A percentile compares a stretch with the other conserved stretches of the same genome.
phyloP scores from a whole-genome alignment of 2,113 vertebrate genomes.

The Thalassarche chlororhynchos region DNA sequence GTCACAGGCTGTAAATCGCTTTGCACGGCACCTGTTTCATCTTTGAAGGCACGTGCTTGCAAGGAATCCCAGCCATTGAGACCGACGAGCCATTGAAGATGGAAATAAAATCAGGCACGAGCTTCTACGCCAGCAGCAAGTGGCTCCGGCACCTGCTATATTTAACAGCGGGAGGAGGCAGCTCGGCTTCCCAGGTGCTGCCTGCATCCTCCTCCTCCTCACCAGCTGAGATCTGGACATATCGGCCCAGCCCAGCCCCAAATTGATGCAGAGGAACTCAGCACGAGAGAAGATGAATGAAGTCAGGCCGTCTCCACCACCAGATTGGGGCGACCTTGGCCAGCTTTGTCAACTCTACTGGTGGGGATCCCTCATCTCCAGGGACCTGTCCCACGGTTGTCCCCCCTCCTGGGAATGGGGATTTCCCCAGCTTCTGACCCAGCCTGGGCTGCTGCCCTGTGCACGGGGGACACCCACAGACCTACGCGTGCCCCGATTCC shows the following conservation, averaged over 20 bases:
- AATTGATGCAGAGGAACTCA: background rate
- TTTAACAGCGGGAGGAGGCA: background rate
- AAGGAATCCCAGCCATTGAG: background rate
- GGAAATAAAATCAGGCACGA: background rate
- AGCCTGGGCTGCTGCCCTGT: background rate
- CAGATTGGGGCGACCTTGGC: background rate
- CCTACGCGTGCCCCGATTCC: fast-evolving
- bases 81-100: fast-evolving
- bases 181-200: background rate
- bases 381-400: background rate
- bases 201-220: background rate
- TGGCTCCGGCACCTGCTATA: background rate
- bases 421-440: background rate
- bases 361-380: background rate
- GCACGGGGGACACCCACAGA: background rate
- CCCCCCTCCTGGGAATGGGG: background rate
- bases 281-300: background rate
- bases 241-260: background rate
- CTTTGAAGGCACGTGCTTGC: background rate
- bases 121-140: background rate
- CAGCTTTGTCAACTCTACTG: background rate
- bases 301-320: background rate
- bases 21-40: background rate
- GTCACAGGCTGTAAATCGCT: background rate
- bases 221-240: background rate